These are phyloP conservation scores for Polymixis flavicincta DNA, from an alignment of 2,888 invertebrate genomes.

Conservation along the genomic window DNA sequence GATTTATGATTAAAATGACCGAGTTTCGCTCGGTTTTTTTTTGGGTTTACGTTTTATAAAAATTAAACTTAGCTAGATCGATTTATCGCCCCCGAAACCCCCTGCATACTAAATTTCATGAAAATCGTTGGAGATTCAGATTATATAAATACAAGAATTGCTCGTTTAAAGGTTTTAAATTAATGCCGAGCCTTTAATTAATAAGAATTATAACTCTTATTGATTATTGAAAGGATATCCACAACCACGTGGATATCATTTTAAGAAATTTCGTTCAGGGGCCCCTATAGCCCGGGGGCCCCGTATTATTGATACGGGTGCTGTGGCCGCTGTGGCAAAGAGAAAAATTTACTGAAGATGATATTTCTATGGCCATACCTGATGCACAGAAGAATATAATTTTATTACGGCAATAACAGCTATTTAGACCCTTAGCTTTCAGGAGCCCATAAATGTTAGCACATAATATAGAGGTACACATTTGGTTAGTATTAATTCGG, in stretches of 20 bases:
- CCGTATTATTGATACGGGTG: no score
- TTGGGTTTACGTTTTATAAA: no score
- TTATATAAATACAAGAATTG: no score
- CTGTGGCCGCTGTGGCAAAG: slow-evolving; percentile 1
- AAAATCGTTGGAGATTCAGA: no score
- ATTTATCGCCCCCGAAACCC: no score
- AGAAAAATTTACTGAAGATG: background rate
- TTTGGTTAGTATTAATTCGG: slow-evolving; percentile 3
- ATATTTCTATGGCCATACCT: background rate
- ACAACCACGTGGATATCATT: background rate
- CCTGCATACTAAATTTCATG: no score
- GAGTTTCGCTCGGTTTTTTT: no score
- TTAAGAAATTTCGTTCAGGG: background rate
- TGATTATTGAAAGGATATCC: no score
- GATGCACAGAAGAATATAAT: slow-evolving; percentile 30
- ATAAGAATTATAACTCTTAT: background rate
- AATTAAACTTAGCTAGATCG: no score
- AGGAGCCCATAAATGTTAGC: slow-evolving; percentile 31
- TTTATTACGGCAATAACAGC: slow-evolving; percentile 37
- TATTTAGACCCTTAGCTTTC: slow-evolving; percentile 33
- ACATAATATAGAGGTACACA: background rate
- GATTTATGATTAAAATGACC: no score
- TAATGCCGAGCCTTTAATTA: background rate
- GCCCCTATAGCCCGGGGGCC: background rate
- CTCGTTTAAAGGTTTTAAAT: no score